Evolutionary conservation across 1,140 invertebrate species (phyloP).

Genomic region (Drosophila repleta): DNA sequence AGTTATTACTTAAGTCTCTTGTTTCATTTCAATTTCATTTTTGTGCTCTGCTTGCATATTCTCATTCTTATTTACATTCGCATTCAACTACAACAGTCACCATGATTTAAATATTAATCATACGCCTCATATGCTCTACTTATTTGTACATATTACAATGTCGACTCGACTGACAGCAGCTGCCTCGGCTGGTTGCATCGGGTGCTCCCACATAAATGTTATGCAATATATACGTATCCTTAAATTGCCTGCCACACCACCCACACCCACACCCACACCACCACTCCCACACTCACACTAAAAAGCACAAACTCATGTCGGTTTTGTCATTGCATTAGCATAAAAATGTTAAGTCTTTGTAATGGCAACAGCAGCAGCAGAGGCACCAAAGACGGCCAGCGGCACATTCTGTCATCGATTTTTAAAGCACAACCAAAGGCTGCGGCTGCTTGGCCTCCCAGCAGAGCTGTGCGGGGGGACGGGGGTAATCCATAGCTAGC

Average conservation of each 20-base stretch:
- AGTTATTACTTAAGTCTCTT: conserved; percentile 68
- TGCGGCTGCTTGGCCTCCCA: no score
- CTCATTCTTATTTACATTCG: conserved; percentile 21
- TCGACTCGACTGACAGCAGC: conserved; percentile 48
- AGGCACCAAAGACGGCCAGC: conserved; percentile 24
- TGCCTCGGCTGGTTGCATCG: conserved; percentile 15
- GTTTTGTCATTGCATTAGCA: conserved; percentile 64
- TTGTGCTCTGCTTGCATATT: conserved; percentile 52
- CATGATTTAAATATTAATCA: conserved; percentile 64
- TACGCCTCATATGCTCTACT: conserved; percentile 66
- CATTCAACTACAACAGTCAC: conserved; percentile 10
- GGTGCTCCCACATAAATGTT: conserved; percentile 40
- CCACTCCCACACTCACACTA: not conserved
- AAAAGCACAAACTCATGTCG: conserved; percentile 50
- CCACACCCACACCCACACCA: not conserved
- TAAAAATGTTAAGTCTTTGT: conserved; percentile 63
- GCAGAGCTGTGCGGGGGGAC: no score
- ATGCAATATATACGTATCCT: conserved; percentile 50
- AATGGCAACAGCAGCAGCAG: conserved; percentile 37
- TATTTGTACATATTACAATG: conserved; percentile 65
- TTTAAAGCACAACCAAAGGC: conserved; percentile 27
- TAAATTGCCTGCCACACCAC: conserved; percentile 29
- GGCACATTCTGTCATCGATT: conserved; percentile 44
- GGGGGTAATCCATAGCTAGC: conserved; percentile 1
- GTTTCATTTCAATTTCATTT: conserved; percentile 64